phyloP scores from a whole-genome alignment of 2,113 vertebrate species.

The rabbit (Oryctolagus cuniculus) region mOryCun1.1 NC_091453.1:95390501-95391000 shows the following conservation, averaged over 20 bases:
- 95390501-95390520: constrained; percentile 53
- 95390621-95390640: constrained; percentile 67
- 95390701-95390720: constrained; percentile 67
- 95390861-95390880: constrained; percentile 31
- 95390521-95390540: constrained; percentile 61
- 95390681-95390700: constrained; percentile 64
- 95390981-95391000: neutral
- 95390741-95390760: constrained; percentile 51
- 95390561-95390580: constrained; percentile 62
- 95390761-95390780: constrained; percentile 63
- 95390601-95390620: constrained; percentile 71
- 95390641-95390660: constrained; percentile 59
- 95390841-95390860: constrained; percentile 41
- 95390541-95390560: constrained; percentile 65
- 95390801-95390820: neutral
- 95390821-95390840: constrained; percentile 42
- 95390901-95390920: constrained; percentile 22
- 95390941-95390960: neutral
- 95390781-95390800: constrained; percentile 40
- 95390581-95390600: constrained; percentile 75
- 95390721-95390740: constrained; percentile 58
- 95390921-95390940: constrained; percentile 48
- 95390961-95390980: neutral
- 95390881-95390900: constrained; percentile 39
- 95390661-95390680: constrained; percentile 70